Evolutionary conservation across 2,113 vertebrate species (phyloP).

Genomic region (Tyto alba): DNA sequence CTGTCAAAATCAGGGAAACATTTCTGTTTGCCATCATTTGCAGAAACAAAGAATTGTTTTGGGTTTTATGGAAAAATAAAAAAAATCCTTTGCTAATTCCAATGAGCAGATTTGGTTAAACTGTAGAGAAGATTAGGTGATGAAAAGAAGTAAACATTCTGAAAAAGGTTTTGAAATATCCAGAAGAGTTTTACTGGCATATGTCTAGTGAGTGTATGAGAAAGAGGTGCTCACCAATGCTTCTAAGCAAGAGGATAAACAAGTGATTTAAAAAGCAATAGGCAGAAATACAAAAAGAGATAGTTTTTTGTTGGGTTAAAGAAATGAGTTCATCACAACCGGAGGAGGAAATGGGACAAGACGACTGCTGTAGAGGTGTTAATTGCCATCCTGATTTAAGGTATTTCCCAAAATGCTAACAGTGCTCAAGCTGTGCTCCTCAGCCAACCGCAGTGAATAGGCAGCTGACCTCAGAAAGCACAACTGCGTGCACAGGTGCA

Average conservation of each 20-base stretch:
- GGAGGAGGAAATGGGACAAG: background rate
- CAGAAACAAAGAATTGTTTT: background rate
- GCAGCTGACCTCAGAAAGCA: background rate
- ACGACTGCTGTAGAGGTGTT: background rate
- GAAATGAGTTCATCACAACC: background rate
- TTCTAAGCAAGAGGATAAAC: background rate
- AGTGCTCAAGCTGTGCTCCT: background rate
- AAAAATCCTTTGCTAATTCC: background rate
- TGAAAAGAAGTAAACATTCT: background rate
- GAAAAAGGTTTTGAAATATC: background rate
- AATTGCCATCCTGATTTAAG: background rate
- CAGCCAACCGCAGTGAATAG: background rate
- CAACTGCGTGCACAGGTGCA: background rate
- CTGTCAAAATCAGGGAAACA: background rate
- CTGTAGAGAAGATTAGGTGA: background rate
- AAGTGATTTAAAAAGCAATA: background rate
- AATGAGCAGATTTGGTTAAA: background rate
- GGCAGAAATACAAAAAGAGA: background rate
- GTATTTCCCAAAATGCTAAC: background rate
- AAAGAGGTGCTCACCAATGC: background rate
- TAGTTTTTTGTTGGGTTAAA: background rate
- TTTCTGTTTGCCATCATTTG: background rate
- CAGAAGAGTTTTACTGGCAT: background rate
- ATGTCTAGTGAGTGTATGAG: background rate
- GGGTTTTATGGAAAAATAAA: background rate